These are phyloP conservation scores for Aspidoscelis tigris DNA, from an alignment of 2,113 vertebrate species.

Conservation along the genomic window DNA sequence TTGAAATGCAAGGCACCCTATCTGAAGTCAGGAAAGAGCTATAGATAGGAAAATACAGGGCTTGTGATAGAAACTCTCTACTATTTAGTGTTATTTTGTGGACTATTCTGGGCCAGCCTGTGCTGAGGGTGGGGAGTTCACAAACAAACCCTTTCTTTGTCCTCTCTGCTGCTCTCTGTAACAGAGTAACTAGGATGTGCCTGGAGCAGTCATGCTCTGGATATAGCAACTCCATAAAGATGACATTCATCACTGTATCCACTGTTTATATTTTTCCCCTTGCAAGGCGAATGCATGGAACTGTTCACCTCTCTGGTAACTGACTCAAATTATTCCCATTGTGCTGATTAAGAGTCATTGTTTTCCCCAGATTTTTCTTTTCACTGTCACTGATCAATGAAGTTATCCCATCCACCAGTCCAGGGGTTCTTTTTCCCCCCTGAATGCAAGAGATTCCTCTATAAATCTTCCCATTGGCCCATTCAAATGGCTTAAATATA, in stretches of 20 bases:
- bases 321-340: not conserved
- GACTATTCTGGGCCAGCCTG: constrained; percentile 2
- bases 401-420: not conserved
- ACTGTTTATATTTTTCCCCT: not conserved
- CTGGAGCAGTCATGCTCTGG: constrained; percentile 44
- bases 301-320: constrained; percentile 7
- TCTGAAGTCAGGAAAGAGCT: constrained; percentile 2
- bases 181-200: constrained; percentile 59
- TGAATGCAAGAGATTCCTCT: not conserved
- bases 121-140: not conserved
- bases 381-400: not conserved
- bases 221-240: constrained; percentile 37
- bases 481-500: not conserved
- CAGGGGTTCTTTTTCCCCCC: not conserved
- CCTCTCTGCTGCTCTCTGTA: constrained; percentile 52
- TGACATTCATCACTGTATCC: constrained; percentile 21
- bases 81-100: constrained; percentile 15
- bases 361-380: not conserved
- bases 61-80: constrained; percentile 22
- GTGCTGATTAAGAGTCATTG: not conserved
- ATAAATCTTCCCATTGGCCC: not conserved
- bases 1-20: not conserved
- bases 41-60: not conserved
- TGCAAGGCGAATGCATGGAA: not conserved
- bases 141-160: constrained; percentile 52